Evolutionary conservation across 1,140 invertebrate species (phyloP).

Genomic region (Dinoponera quadriceps): DNA sequence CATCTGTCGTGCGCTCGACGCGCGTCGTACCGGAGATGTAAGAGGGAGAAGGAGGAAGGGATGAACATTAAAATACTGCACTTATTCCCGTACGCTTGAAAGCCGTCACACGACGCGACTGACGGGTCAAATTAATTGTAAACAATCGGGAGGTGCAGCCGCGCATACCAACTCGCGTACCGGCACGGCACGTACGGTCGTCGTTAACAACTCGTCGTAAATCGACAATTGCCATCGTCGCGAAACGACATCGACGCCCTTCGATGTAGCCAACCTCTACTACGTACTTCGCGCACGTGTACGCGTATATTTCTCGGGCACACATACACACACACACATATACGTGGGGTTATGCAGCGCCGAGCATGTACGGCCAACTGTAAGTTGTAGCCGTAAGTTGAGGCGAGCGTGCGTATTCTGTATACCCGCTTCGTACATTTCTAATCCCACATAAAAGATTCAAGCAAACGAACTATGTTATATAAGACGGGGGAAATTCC

Average conservation of each 20-base stretch:
- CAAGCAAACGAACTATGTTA: too few relatives aligned
- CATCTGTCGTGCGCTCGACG: background rate
- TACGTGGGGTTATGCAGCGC: too few relatives aligned
- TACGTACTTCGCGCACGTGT: too few relatives aligned
- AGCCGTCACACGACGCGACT: background rate
- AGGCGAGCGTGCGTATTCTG: too few relatives aligned
- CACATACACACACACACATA: too few relatives aligned
- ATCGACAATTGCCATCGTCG: slow-evolving; percentile 30
- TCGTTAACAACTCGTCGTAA: slow-evolving; percentile 47
- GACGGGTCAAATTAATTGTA: slow-evolving; percentile 46
- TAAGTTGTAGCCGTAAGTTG: too few relatives aligned
- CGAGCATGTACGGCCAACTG: too few relatives aligned
- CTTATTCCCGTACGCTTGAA: background rate
- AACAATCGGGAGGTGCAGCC: slow-evolving; percentile 28
- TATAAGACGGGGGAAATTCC: too few relatives aligned
- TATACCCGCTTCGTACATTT: too few relatives aligned
- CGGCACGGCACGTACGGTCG: slow-evolving; percentile 7
- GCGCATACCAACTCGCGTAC: background rate
- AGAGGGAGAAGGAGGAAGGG: background rate
- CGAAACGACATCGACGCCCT: background rate
- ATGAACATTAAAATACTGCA: slow-evolving; percentile 17
- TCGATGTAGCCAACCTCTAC: background rate
- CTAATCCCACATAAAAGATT: too few relatives aligned
- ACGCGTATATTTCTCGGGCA: background rate
- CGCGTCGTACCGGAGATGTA: background rate